Conservation (phyloP, 1,140 invertebrate species). For the Atopsyche davidsoni region DNA sequence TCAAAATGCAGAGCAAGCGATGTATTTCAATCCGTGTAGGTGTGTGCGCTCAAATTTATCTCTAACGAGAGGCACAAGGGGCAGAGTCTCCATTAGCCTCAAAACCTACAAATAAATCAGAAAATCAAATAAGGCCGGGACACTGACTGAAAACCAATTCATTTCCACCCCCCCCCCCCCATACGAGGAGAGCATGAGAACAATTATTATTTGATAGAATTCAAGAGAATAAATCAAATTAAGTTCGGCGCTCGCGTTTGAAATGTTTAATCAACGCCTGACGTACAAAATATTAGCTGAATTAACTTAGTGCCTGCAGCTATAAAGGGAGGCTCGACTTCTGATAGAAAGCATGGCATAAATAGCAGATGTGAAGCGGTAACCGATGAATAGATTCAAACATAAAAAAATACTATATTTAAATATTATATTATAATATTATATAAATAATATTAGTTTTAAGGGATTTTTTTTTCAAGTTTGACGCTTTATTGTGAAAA, state of each 20-base stretch:
- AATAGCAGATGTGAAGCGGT: too few relatives aligned
- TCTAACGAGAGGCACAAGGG: background rate
- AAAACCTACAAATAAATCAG: conserved; percentile 18
- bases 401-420: too few relatives aligned
- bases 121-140: conserved; percentile 20
- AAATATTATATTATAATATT: too few relatives aligned
- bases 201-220: conserved; percentile 24
- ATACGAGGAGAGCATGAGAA: conserved; percentile 9
- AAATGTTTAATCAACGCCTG: conserved; percentile 18
- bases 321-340: background rate
- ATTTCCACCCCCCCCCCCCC: conserved; percentile 8
- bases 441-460: too few relatives aligned
- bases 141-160: conserved; percentile 13
- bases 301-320: conserved; percentile 14
- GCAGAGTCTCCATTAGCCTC: background rate
- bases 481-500: too few relatives aligned
- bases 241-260: conserved; percentile 9
- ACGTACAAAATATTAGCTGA: conserved; percentile 20
- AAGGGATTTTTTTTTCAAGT: too few relatives aligned
- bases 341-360: background rate
- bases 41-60: background rate
- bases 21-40: background rate
- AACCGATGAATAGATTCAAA: too few relatives aligned
- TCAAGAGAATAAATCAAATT: conserved; percentile 25
- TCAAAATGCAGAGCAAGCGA: too few relatives aligned